A percentile compares a stretch with the other conserved stretches of the same genome.
Conservation (phyloP, 2,888 invertebrate species). For the Temnothorax rugatulus region DNA sequence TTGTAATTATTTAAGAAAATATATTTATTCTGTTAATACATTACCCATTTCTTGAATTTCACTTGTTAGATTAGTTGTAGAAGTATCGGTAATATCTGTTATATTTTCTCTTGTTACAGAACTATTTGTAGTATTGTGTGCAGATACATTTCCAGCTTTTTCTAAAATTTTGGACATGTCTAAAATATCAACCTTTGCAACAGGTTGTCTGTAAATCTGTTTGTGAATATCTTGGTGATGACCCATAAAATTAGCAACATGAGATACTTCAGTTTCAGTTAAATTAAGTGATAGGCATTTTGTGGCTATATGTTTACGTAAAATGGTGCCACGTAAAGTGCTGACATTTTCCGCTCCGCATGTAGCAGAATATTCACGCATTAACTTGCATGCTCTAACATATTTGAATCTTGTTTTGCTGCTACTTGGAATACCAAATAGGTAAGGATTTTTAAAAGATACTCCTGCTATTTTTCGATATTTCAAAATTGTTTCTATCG, state of each 20-base stretch:
- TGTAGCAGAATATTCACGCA: not conserved
- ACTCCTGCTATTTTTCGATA: slow-evolving; percentile 1
- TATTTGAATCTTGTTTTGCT: not conserved
- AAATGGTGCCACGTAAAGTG: not conserved
- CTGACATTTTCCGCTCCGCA: not conserved
- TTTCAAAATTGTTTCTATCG: not conserved
- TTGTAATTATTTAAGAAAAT: too few relatives aligned
- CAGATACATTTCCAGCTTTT: not conserved
- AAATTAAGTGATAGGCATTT: slow-evolving; percentile 9
- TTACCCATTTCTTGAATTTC: not conserved
- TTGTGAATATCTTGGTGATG: slow-evolving; percentile 17
- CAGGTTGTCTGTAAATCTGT: slow-evolving; percentile 15
- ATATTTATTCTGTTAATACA: too few relatives aligned
- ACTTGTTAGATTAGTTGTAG: not conserved
- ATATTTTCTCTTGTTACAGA: not conserved
- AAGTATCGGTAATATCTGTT: not conserved
- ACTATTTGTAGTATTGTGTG: not conserved
- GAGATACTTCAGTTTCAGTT: not conserved
- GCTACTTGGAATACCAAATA: not conserved
- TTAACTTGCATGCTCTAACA: not conserved
- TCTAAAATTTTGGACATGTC: slow-evolving; percentile 19
- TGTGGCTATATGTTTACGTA: slow-evolving; percentile 25
- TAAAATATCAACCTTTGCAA: slow-evolving; percentile 4
- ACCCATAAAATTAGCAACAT: slow-evolving; percentile 26
- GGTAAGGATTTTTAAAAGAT: not conserved